Base-by-base conservation (phyloP, 2,888 invertebrate genomes). In the Hemicrepidius hirtus region DNA sequence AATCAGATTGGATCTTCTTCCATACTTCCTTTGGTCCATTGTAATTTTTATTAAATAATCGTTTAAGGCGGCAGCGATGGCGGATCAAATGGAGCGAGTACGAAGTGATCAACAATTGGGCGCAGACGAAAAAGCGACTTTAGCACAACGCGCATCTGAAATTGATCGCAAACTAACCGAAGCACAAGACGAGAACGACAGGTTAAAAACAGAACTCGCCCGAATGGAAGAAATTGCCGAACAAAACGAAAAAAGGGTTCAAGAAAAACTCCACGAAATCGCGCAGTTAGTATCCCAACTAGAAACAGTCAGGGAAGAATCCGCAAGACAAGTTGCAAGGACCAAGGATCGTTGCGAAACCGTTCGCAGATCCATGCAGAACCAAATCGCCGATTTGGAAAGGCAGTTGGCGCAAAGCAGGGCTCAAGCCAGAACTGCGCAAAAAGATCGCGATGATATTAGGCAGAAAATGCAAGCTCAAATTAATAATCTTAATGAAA, bases 381-480 rank as follows among this genome's bases (percentile, higher is more conserved):
- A 89, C 20, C 90, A 92, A 77, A 88, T 93, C 57, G 89, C 90
- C 0, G 92, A 92, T 78, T 83, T 93, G 82, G 93, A 93, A 81
- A 86, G 91, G 62, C 92, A 92, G 80, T 81, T 93, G 71, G 92
- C 92, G 0, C 88, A 90, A 21, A 88, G 90, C 59, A 88, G 92
- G 71, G 93, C 92, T 1, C 88, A 90, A 77, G 91, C 92, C 0
- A 88, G 88, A 80, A 87, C 90, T 0, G 91, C 91, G 0, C 92
- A 92, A 79, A 92, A 91, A 80, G 92, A 93, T 69, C 88, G 92
- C 57, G 92, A 92, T 77, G 92, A 93, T 77, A 90, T 92, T 46
- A 88, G 93, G 63, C 91, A 92, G 82, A 90, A 91, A 74, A 92
- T 93, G 90, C 92, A 92, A 79, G 87, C 90, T 16, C 92, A 93